Base-by-base conservation (phyloP, 1,140 invertebrate species). In the Hormaphis cornu region DNA sequence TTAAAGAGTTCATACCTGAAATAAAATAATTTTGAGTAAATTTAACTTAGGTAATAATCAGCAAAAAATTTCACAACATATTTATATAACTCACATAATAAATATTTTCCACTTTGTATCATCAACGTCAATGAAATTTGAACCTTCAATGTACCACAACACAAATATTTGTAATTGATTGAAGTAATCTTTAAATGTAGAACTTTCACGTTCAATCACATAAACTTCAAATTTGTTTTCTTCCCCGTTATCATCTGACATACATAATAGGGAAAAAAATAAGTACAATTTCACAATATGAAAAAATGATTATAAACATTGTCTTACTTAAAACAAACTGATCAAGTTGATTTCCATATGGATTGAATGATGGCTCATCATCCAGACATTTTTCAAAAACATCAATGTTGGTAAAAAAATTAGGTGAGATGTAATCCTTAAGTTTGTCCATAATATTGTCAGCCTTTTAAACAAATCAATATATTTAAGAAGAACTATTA, bases 101-200 rank as follows among this genome's bases (percentile, higher is more conserved):
- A 93, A 97, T 77, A 91, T 95, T 42, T 84, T 83, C 94, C 96
- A 99, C 72, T 88, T 86, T 28, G 89, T 85, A 81, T 98, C 96
- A 78, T 94, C 90, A 3, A 88, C 82, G 80, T 97, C 94, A 74
- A 98, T 91, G 76, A 89, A 97, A 52, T 86, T 89, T 12, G 89
- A 89, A 6, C 91, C 94, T 83, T 98, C 95, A 74, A 98, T 91
- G 76, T 89, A 98, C 89, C 92, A 98, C 63, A 97, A 78, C 12
- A 97, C 80, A 76, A 97, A 95, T 7, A 91, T 93, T 80, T 97
- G 92, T 69, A 98, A 80, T 70, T 89, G 83, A 73, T 86, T 79
- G 76, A 70, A 72, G 69, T 69, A 69, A 6, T 59, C 46, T 20
- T 70, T 53, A 20, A 71, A 71, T 14, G 24, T 16, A 0, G 3